Percentiles rank a stretch among this genome's conserved stretches.
Evolutionary conservation across 2,888 invertebrate genomes (phyloP).

Genomic region (Nowickia ferox): DNA sequence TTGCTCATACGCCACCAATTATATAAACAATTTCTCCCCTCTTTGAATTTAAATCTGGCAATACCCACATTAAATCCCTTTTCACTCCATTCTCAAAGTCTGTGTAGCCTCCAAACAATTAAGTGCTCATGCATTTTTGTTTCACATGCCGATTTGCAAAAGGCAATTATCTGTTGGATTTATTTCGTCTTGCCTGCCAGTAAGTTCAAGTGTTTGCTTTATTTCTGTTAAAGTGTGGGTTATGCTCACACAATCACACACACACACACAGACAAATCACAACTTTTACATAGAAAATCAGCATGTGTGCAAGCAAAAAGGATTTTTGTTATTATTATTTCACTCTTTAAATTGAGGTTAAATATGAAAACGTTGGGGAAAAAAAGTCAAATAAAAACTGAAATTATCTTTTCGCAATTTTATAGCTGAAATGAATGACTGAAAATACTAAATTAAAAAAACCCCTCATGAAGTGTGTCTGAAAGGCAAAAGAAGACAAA

Average conservation of each 20-base stretch:
- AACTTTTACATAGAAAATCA: neutral
- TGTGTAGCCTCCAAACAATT: conserved; percentile 18
- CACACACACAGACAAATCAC: neutral
- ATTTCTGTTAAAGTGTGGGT: conserved; percentile 12
- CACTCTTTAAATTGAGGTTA: conserved; percentile 67
- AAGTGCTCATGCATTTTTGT: neutral
- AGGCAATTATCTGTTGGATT: conserved; percentile 67
- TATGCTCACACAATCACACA: neutral
- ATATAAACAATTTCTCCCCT: neutral
- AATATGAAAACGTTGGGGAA: conserved; percentile 34
- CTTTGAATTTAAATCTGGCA: neutral
- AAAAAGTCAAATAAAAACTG: conserved; percentile 51
- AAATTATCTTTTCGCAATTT: conserved; percentile 55
- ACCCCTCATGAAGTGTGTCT: neutral
- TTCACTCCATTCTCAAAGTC: neutral
- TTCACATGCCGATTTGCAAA: neutral
- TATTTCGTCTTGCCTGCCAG: conserved; percentile 25
- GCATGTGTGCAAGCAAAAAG: conserved; percentile 22
- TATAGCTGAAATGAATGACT: conserved; percentile 42
- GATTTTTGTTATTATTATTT: conserved; percentile 38
- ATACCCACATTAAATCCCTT: neutral
- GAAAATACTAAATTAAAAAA: neutral
- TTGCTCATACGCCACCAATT: neutral
- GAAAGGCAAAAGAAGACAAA: neutral
- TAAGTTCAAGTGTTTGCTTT: conserved; percentile 63